Conservation (phyloP, 92 coral and sea anemone genomes). For the Chrysogorgia sp. region DNA sequence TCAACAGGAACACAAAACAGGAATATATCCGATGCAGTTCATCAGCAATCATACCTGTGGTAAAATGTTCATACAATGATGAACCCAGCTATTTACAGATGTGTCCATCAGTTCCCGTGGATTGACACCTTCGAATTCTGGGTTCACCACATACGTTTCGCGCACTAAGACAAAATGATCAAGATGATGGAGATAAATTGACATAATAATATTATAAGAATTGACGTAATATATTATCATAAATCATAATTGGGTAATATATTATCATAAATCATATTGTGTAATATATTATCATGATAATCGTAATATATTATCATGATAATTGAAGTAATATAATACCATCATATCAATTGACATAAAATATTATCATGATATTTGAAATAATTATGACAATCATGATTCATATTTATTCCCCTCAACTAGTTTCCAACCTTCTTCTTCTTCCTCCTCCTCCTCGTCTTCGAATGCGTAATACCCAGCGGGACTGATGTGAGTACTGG, state of each 20-base stretch:
- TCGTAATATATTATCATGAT: too few relatives aligned
- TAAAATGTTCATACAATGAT: conserved; percentile 85
- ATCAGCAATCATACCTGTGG: too few relatives aligned
- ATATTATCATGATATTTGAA: too few relatives aligned
- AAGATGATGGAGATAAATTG: background rate
- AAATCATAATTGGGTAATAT: too few relatives aligned
- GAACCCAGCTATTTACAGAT: conserved; percentile 97
- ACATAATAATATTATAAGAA: background rate
- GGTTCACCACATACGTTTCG: conserved; percentile 90
- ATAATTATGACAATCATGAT: too few relatives aligned
- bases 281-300: too few relatives aligned
- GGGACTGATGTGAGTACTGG: conserved; percentile 89
- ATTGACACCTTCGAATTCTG: conserved; percentile 96
- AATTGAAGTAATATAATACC: too few relatives aligned
- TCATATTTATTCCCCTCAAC: too few relatives aligned
- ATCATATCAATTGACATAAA: too few relatives aligned
- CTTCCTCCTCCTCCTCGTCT: conserved; percentile 99
- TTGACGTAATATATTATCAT: too few relatives aligned
- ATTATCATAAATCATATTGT: too few relatives aligned
- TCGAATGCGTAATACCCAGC: conserved; percentile 96
- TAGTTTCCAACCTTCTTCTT: conserved; percentile 67
- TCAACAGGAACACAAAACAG: background rate
- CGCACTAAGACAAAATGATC: conserved; percentile 54
- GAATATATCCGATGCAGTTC: too few relatives aligned
- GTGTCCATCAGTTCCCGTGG: conserved; percentile 93